Percentiles rank a stretch among this genome's conserved stretches.
These are phyloP conservation scores for Falco rusticolus DNA, from an alignment of 2,797 vertebrate genomes.

Conservation along the genomic window DNA sequence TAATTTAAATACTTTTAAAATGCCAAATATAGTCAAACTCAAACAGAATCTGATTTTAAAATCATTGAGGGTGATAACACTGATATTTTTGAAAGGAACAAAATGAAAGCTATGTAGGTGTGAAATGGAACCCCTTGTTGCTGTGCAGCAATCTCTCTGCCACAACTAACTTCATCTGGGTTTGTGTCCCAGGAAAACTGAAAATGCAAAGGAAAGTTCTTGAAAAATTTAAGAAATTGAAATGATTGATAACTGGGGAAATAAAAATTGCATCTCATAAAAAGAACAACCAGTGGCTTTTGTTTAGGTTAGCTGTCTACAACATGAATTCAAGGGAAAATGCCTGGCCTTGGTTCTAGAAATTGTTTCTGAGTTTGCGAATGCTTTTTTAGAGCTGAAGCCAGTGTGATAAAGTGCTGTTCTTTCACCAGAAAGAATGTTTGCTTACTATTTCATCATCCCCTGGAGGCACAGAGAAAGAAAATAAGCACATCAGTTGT, in stretches of 20 bases:
- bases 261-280: background rate
- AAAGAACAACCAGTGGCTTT: background rate
- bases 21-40: background rate
- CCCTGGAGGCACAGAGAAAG: constrained; percentile 89
- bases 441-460: constrained; percentile 98
- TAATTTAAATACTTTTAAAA: background rate
- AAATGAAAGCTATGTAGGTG: background rate
- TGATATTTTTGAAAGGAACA: background rate
- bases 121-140: background rate
- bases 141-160: background rate
- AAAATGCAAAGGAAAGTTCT: background rate
- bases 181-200: background rate
- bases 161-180: background rate
- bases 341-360: background rate
- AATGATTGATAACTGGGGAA: background rate
- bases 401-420: constrained; percentile 89
- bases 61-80: background rate
- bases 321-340: background rate
- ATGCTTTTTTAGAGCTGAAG: constrained; percentile 62
- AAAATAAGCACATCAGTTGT: constrained; percentile 99
- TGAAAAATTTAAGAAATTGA: background rate
- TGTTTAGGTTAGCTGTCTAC: constrained; percentile 1
- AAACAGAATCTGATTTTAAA: background rate
- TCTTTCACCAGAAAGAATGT: constrained; percentile 92
- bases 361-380: constrained; percentile 45